Conservation (phyloP, 2,113 vertebrate genomes). For the Phoxinus phoxinus region DNA sequence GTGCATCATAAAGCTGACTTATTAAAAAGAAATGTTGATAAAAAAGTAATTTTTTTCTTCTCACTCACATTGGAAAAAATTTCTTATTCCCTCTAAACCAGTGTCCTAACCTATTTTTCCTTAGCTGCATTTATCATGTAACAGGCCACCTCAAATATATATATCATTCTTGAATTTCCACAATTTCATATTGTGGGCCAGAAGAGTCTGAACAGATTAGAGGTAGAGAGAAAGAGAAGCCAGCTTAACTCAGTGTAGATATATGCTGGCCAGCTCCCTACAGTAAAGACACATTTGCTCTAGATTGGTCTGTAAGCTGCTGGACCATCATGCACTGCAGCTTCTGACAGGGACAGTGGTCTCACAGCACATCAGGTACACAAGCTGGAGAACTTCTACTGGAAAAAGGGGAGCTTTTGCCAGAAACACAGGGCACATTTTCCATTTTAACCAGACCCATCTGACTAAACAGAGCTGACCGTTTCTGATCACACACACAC, state of each 20-base stretch:
- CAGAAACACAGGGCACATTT: conserved; percentile 35
- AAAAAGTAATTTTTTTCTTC: not conserved
- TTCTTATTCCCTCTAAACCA: too few species aligned
- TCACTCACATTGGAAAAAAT: not conserved
- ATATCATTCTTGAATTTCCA: conserved; percentile 36
- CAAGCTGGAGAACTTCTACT: conserved; percentile 53
- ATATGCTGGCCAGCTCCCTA: not conserved
- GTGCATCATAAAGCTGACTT: not conserved
- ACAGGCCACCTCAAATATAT: not conserved
- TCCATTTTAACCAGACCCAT: conserved; percentile 23
- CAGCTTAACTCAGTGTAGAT: not conserved
- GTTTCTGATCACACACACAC: conserved; percentile 16
- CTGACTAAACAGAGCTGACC: conserved; percentile 14
- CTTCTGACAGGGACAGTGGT: not conserved
- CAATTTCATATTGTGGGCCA: conserved; percentile 11
- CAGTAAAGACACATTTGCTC: conserved; percentile 9
- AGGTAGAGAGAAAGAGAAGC: not conserved
- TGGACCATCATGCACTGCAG: conserved; percentile 4
- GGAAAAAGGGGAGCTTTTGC: conserved; percentile 14
- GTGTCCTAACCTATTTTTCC: not conserved
- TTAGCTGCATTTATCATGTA: not conserved
- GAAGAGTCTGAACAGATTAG: not conserved
- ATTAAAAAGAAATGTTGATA: not conserved
- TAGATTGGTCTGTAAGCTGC: conserved; percentile 2
- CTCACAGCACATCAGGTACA: conserved; percentile 19